These are phyloP conservation scores for Gymnoscopelus microlampas DNA, from an alignment of 2,797 vertebrate species.

Conservation along the genomic window DNA sequence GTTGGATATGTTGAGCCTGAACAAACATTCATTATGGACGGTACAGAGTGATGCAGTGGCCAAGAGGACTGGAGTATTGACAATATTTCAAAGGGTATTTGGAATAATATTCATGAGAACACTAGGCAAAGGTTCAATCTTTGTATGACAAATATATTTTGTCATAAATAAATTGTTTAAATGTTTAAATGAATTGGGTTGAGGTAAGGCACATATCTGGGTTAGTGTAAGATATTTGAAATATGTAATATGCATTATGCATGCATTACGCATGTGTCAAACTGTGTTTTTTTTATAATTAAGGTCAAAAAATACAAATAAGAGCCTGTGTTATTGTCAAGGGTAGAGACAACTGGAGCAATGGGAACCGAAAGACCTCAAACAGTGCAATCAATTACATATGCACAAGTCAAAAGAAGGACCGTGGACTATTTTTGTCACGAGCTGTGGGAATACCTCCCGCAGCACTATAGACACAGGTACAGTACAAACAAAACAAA, in stretches of 20 bases:
- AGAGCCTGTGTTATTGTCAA: slow-evolving; percentile 1
- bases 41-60: slow-evolving; percentile 24
- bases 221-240: neutral
- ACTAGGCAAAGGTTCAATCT: too few species aligned
- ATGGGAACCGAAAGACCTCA: slow-evolving; percentile 32
- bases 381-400: slow-evolving; percentile 57
- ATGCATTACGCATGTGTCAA: too few species aligned
- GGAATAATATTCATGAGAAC: too few species aligned
- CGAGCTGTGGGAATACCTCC: slow-evolving; percentile 32
- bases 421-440: slow-evolving; percentile 37
- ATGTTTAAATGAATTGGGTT: neutral
- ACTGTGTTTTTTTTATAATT: neutral
- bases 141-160: too few species aligned
- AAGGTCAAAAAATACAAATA: neutral
- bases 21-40: slow-evolving; percentile 7
- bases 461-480: slow-evolving; percentile 16
- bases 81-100: too few species aligned
- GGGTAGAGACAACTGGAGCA: slow-evolving; percentile 26
- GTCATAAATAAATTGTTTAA: too few species aligned
- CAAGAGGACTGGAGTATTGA: slow-evolving; percentile 18
- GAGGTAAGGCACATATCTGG: slow-evolving; percentile 1
- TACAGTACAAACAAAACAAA: too few species aligned
- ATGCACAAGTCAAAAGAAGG: slow-evolving; percentile 31
- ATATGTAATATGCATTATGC: too few species aligned
- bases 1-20: slow-evolving; percentile 52